These are phyloP conservation scores for Lochmaea crataegi DNA, from an alignment of 2,888 invertebrate species.

Conservation along the genomic window DNA sequence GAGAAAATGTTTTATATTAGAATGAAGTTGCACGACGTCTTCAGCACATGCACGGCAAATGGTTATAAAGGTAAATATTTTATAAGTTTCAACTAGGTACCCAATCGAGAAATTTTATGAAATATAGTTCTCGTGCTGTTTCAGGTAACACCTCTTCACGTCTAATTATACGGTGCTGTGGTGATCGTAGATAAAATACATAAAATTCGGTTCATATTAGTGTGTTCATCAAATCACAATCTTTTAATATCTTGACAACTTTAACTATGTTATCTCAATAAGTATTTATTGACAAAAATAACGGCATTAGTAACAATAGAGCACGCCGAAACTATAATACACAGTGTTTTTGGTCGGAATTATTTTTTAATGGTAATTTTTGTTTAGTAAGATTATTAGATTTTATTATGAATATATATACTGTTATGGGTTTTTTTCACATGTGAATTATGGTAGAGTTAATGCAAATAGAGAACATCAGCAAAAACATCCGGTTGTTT, in stretches of 20 bases:
- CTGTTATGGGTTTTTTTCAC: no score
- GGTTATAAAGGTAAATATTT: constrained; percentile 31
- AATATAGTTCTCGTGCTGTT: constrained; percentile 43
- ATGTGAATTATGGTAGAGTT: no score
- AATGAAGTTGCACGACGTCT: constrained; percentile 24
- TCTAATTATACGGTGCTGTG: constrained; percentile 43
- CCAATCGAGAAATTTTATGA: constrained; percentile 34
- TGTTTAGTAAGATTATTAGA: no score
- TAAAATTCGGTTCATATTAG: constrained; percentile 41
- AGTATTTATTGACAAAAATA: constrained; percentile 39
- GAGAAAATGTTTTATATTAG: constrained; percentile 30
- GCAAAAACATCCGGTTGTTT: no score
- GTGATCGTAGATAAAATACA: constrained; percentile 45
- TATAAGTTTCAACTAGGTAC: constrained; percentile 23
- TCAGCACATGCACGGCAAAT: constrained; percentile 22
- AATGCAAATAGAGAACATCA: no score
- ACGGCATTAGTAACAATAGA: constrained; percentile 12
- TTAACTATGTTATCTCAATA: constrained; percentile 33
- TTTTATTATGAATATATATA: no score
- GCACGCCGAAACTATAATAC: neutral
- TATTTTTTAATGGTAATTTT: no score
- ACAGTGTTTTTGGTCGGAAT: no score
- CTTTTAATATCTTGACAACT: constrained; percentile 34
- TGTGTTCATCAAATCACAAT: constrained; percentile 42
- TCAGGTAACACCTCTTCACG: constrained; percentile 41